Evolutionary conservation across 2,797 vertebrate genomes (phyloP), one percentile per base, ranked within the genome.

Genomic region (Melanotaenia trifasciata): DNA sequence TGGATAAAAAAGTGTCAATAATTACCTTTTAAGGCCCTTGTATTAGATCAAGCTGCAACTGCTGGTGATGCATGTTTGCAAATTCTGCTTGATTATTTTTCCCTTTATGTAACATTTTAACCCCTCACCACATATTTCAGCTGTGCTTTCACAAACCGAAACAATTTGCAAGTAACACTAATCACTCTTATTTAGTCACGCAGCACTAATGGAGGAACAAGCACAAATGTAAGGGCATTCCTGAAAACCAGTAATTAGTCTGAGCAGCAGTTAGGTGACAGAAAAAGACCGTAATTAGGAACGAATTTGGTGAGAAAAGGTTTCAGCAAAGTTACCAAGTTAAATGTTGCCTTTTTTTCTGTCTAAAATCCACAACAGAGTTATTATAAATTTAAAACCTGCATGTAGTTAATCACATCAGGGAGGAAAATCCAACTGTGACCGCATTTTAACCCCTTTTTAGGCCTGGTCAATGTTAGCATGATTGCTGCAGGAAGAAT

Each of bases 241-340:
- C 74, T 73, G 56, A 67, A 80, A 83, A 81, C 51, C 14, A 81
- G 70, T 84, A 74, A 87, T 89, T 89, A 87, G 76, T 81, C 59
- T 61, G 63, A 47, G 47, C 33, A 56, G 22, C 51, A 22, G 24
- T 40, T 45, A 58, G 61, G 32, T 67, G 61, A 70, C 18, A n/a
- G 64, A 66, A 80, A 79, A 69, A 50, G 53, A 75, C 40, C 54
- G 57, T 51, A 76, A 78, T 84, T 79, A 79, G 58, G 64, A 72
- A 67, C n/a, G 22, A 33, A 76, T 84, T 82, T 79, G 58, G 53
- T 67, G 33, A 71, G 54, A 69, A 69, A 70, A n/a, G 9, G 47
- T 76, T 56, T 53, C 14, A 47, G 30, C 8, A 61, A 45, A 64
- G 24, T 67, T 59, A 32, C 16, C 4, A 60, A 22, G 63, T 51